phyloP scores from a whole-genome alignment of 2,797 vertebrate genomes.

The Heterohyrax brucei region DNA sequence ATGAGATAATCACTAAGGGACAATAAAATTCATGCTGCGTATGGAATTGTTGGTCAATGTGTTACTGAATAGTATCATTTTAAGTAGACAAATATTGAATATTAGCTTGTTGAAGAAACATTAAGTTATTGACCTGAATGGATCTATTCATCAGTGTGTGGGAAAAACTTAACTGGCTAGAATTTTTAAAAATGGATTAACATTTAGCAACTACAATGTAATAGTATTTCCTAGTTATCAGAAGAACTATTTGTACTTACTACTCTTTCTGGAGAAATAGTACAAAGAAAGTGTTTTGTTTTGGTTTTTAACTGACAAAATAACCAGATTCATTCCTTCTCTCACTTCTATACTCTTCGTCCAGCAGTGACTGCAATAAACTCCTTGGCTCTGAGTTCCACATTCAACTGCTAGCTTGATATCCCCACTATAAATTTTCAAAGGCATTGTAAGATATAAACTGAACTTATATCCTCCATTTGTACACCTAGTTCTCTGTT shows the following conservation, averaged over 20 bases:
- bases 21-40: slow-evolving; percentile 29
- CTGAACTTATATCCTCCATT: slow-evolving; percentile 1
- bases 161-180: too few relatives aligned
- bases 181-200: background rate
- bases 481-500: background rate
- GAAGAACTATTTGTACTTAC: background rate
- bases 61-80: slow-evolving; percentile 1
- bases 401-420: background rate
- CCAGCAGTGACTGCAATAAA: background rate
- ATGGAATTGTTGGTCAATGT: background rate
- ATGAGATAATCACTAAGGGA: slow-evolving; percentile 62
- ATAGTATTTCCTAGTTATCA: background rate
- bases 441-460: slow-evolving; percentile 12
- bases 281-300: background rate
- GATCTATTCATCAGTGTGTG: background rate
- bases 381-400: background rate
- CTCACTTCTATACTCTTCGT: background rate
- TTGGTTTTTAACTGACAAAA: background rate
- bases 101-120: background rate
- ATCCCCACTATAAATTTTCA: background rate
- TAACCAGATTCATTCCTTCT: background rate
- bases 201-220: background rate
- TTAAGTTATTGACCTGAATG: background rate
- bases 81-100: background rate
- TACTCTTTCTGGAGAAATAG: background rate